These are phyloP conservation scores for Promerops cafer DNA, from an alignment of 2,113 vertebrate species.

Conservation along the genomic window DNA sequence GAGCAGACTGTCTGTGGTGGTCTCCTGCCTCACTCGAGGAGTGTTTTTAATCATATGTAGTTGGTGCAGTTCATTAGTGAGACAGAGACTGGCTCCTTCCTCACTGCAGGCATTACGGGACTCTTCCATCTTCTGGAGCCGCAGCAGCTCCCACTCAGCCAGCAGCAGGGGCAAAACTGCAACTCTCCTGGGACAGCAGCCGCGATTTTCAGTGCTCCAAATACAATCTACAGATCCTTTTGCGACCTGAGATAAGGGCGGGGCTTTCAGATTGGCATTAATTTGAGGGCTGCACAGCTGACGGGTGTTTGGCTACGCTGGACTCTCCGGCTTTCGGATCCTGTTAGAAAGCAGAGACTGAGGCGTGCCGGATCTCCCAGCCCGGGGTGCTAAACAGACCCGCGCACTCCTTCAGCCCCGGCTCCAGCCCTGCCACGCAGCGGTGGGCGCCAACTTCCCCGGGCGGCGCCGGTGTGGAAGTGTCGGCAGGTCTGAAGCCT, in stretches of 20 bases:
- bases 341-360: neutral
- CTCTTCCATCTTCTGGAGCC: neutral
- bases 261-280: neutral
- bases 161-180: neutral
- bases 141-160: neutral
- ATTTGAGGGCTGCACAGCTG: neutral
- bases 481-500: rapidly evolving
- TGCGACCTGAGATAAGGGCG: rapidly evolving
- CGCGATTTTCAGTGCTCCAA: neutral
- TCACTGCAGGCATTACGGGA: rapidly evolving
- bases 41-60: neutral
- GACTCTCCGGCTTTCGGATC: neutral
- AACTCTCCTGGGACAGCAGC: neutral
- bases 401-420: neutral
- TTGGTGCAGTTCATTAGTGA: neutral
- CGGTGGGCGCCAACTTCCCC: neutral
- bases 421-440: neutral
- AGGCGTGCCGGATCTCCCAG: neutral
- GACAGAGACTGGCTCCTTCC: neutral
- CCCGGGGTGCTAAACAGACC: neutral
- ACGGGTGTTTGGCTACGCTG: rapidly evolving
- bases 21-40: neutral
- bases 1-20: neutral
- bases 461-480: rapidly evolving
- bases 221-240: neutral